Evolutionary conservation across 30 jellyfish, hydroid and myxozoan species (phyloP).

Genomic region (Nemopilema nomurai): DNA sequence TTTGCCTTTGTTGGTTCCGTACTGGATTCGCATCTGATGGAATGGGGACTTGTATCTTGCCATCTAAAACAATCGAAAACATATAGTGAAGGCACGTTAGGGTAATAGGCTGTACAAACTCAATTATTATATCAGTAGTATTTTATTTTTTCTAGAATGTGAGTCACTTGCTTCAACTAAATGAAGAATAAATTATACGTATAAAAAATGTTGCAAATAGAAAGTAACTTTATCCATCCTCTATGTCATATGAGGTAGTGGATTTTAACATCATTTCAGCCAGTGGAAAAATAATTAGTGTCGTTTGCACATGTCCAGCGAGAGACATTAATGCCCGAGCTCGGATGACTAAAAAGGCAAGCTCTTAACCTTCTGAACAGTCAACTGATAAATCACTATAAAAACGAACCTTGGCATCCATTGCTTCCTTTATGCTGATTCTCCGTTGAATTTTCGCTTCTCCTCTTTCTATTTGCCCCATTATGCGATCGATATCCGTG

Average conservation of each 20-base stretch:
- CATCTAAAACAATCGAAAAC: constrained; percentile 54
- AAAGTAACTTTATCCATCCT: no score
- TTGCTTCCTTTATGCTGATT: constrained; percentile 89
- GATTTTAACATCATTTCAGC: no score
- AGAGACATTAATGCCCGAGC: background rate
- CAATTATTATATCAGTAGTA: no score
- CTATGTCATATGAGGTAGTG: no score
- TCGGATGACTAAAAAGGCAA: no score
- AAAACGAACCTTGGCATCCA: constrained; percentile 92
- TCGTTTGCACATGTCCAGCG: background rate
- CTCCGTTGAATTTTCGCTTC: constrained; percentile 98
- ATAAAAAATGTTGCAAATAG: no score
- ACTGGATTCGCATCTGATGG: constrained; percentile 93
- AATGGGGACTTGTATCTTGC: constrained; percentile 94
- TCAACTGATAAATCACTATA: background rate
- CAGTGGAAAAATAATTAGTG: no score
- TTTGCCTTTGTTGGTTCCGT: constrained; percentile 98
- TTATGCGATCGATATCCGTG: constrained; percentile 93
- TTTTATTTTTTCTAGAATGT: no score
- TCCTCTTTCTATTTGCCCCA: constrained; percentile 97
- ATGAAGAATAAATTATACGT: no score
- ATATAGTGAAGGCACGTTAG: background rate
- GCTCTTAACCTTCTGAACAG: no score
- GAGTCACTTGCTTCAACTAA: no score
- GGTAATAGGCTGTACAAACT: no score